A percentile compares a stretch with the other conserved stretches of the same genome.
These are phyloP conservation scores for Cactoblastis cactorum DNA, from an alignment of 2,888 invertebrate genomes.

Conservation along the genomic window DNA sequence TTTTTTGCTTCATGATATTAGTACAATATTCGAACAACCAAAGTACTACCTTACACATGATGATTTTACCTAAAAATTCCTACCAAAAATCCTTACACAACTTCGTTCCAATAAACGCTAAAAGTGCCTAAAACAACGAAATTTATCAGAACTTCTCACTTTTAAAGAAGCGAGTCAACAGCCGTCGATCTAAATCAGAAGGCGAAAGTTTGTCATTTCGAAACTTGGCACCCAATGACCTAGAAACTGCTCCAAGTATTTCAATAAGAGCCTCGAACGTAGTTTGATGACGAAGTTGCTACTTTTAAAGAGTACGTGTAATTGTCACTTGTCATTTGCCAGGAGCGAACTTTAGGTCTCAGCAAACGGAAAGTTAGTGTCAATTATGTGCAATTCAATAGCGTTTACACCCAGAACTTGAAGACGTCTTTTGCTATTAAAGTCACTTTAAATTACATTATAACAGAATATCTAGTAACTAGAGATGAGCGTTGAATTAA, in stretches of 20 bases:
- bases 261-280: constrained; percentile 57
- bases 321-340: constrained; percentile 25
- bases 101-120: too few species aligned
- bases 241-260: constrained; percentile 61
- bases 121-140: too few species aligned
- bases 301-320: constrained; percentile 30
- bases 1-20: too few species aligned
- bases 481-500: too few species aligned
- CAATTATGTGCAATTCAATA: not conserved
- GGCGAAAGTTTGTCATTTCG: constrained; percentile 43
- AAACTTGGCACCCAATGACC: constrained; percentile 48
- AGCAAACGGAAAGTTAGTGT: not conserved
- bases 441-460: too few species aligned
- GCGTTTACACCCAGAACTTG: too few species aligned
- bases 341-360: not conserved
- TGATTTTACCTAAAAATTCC: too few species aligned
- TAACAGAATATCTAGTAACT: too few species aligned
- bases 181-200: constrained; percentile 44
- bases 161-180: constrained; percentile 37
- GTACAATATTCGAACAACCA: too few species aligned
- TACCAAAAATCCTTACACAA: too few species aligned
- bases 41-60: too few species aligned
- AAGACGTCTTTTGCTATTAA: too few species aligned
- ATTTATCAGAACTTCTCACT: constrained; percentile 31
- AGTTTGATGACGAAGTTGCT: constrained; percentile 46